Evolutionary conservation across 2,888 invertebrate genomes (phyloP).

Genomic region (Emmelina monodactyla): DNA sequence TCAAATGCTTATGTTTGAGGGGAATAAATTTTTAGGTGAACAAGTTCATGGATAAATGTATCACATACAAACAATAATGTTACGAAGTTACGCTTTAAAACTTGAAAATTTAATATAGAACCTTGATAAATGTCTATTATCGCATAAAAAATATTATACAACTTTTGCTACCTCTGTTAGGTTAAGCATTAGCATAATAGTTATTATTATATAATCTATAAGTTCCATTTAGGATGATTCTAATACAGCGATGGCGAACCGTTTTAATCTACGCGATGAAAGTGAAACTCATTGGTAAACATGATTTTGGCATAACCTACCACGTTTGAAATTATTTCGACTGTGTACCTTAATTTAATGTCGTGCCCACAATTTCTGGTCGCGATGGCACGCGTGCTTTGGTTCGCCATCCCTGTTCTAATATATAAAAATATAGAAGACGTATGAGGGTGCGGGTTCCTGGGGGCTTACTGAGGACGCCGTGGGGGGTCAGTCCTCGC

Average conservation of each 20-base stretch:
- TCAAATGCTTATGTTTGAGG: too few species aligned
- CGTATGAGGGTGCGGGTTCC: constrained; percentile 24
- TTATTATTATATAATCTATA: constrained; percentile 32
- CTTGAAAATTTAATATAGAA: constrained; percentile 25
- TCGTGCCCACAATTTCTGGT: too few species aligned
- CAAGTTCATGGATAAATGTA: too few species aligned
- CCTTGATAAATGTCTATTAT: constrained; percentile 34
- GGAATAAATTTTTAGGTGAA: too few species aligned
- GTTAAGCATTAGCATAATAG: constrained; percentile 16
- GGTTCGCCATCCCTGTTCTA: constrained; percentile 17
- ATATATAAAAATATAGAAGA: constrained; percentile 46
- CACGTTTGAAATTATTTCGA: too few species aligned
- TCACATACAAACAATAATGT: too few species aligned
- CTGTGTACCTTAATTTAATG: too few species aligned
- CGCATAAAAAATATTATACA: constrained; percentile 44
- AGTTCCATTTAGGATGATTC: constrained; percentile 32
- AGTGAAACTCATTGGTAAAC: too few species aligned
- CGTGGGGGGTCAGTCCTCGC: constrained; percentile 52
- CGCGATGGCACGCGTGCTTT: too few species aligned
- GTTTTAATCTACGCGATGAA: too few species aligned
- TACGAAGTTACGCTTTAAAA: constrained; percentile 6
- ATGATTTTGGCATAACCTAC: too few species aligned
- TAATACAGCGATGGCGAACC: too few species aligned
- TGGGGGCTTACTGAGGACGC: constrained; percentile 22
- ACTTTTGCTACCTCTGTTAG: constrained; percentile 20